Evolutionary conservation across 2,888 invertebrate species (phyloP).

Genomic region (Falcaria lacertinaria): DNA sequence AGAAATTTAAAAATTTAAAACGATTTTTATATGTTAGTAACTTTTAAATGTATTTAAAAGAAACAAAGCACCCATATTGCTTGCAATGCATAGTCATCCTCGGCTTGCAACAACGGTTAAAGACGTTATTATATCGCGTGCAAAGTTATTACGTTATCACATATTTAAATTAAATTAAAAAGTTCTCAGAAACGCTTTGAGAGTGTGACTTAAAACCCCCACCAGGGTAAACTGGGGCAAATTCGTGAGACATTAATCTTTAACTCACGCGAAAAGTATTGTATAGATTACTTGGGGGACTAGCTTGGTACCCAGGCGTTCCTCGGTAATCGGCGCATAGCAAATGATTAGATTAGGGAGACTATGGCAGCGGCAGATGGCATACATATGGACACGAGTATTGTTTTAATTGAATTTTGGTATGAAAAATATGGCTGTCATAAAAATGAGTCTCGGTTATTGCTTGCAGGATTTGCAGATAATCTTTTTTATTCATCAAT

Average conservation of each 20-base stretch:
- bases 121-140: too few species aligned
- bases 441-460: too few species aligned
- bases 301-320: slow-evolving; percentile 48
- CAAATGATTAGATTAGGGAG: slow-evolving; percentile 27
- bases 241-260: slow-evolving; percentile 68
- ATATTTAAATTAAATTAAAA: neutral
- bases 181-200: slow-evolving; percentile 3
- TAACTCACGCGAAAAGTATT: slow-evolving; percentile 61
- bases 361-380: neutral
- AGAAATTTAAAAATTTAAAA: too few species aligned
- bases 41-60: too few species aligned
- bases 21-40: too few species aligned
- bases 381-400: neutral
- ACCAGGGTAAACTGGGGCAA: slow-evolving; percentile 55
- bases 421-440: too few species aligned
- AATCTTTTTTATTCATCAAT: too few species aligned
- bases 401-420: neutral
- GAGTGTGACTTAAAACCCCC: slow-evolving; percentile 10
- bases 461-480: too few species aligned
- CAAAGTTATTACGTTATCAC: too few species aligned
- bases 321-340: slow-evolving; percentile 45
- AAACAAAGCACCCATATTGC: too few species aligned
- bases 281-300: slow-evolving; percentile 54
- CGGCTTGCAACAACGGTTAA: too few species aligned
- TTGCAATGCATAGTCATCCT: too few species aligned